Conservation (phyloP, 37 sponge, comb jelly and placozoan genomes). For the Spongilla lacustris region DNA sequence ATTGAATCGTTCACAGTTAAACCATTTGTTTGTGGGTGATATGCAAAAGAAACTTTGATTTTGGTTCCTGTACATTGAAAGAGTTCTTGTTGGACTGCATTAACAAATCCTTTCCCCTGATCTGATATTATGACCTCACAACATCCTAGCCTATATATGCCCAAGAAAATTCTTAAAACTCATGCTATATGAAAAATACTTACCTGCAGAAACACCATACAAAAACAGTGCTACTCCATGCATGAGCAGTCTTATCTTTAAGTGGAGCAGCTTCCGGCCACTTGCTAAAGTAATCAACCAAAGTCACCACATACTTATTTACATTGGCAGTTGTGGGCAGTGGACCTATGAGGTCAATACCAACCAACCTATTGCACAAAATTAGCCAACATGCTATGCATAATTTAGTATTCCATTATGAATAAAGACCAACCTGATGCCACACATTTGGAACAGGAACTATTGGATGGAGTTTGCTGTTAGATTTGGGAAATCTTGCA, state of each 20-base stretch:
- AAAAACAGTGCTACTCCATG: conserved; percentile 38
- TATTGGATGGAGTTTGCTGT: too few relatives aligned
- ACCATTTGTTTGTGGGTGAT: conserved; percentile 41
- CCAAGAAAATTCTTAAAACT: neutral
- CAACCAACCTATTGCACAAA: neutral
- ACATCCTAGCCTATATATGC: conserved; percentile 17
- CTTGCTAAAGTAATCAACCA: conserved; percentile 33
- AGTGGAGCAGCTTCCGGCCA: conserved; percentile 43
- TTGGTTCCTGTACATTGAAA: conserved; percentile 13
- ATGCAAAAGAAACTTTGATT: conserved; percentile 18
- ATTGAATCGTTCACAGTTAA: conserved; percentile 29
- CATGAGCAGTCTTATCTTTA: conserved; percentile 15
- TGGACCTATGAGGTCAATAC: conserved; percentile 11
- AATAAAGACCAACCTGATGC: too few relatives aligned
- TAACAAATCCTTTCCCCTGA: conserved; percentile 43
- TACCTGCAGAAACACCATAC: conserved; percentile 29
- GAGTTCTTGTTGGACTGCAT: conserved; percentile 21
- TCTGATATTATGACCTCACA: conserved; percentile 16
- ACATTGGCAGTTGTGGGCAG: conserved; percentile 8
- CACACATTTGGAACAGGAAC: too few relatives aligned
- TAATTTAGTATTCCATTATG: too few relatives aligned
- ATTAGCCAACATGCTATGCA: too few relatives aligned
- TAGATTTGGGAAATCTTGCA: too few relatives aligned
- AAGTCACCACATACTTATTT: conserved; percentile 27
- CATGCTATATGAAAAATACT: too few relatives aligned